Evolutionary conservation across 1,140 invertebrate genomes (phyloP).

Genomic region (Macrobrachium nipponense): DNA sequence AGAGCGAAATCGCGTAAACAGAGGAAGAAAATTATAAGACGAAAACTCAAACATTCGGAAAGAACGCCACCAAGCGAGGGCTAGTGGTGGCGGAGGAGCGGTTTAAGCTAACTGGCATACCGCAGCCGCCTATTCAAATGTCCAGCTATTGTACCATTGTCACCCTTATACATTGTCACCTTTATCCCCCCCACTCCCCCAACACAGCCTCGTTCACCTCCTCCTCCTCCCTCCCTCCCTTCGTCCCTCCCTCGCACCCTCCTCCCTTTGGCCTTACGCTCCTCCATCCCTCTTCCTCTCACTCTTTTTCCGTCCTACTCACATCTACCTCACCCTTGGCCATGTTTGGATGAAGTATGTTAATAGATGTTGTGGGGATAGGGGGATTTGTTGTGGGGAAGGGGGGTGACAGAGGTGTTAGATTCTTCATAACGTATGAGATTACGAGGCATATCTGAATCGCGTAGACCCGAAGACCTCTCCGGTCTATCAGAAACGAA

Average conservation of each 20-base stretch:
- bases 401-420: neutral
- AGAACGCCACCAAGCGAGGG: neutral
- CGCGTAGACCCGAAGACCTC: no score
- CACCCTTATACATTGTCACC: conserved; percentile 19
- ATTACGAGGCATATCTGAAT: no score
- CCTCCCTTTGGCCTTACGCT: neutral
- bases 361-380: neutral
- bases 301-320: neutral
- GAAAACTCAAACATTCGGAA: no score
- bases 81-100: neutral
- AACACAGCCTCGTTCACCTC: no score
- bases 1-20: no score
- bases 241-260: neutral
- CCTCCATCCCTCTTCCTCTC: neutral
- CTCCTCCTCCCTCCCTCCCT: no score
- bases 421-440: no score
- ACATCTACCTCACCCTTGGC: neutral
- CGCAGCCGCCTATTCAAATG: neutral
- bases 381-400: neutral
- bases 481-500: no score
- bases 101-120: neutral
- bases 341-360: conserved; percentile 29
- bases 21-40: no score
- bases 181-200: conserved; percentile 16
- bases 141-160: conserved; percentile 7